A percentile compares a stretch with the other conserved stretches of the same genome.
Conservation (phyloP, 1,140 invertebrate genomes). For the Daktulosphaira vitifoliae region DNA sequence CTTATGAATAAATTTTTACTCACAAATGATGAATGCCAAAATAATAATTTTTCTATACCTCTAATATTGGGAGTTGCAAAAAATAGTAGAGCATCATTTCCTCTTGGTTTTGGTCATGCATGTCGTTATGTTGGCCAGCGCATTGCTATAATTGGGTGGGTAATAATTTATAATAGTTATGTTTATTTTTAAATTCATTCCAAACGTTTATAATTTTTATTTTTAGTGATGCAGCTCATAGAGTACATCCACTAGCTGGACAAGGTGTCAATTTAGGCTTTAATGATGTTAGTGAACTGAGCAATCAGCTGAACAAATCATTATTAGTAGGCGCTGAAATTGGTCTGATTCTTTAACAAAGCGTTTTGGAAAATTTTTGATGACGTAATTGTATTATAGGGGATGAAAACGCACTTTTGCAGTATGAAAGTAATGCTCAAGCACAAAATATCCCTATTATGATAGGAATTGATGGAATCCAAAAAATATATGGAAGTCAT, state of each 20-base stretch:
- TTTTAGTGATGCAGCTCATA: conserved; percentile 85
- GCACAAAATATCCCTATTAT: conserved; percentile 80
- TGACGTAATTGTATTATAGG: conserved; percentile 44
- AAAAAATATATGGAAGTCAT: conserved; percentile 63
- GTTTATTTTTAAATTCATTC: not conserved
- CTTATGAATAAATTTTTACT: conserved; percentile 7
- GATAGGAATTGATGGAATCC: conserved; percentile 75
- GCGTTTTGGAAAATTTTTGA: not conserved
- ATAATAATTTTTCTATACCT: conserved; percentile 55
- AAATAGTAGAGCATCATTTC: conserved; percentile 75
- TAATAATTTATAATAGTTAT: conserved; percentile 36
- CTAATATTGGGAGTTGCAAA: conserved; percentile 55
- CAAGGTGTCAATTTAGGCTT: conserved; percentile 97
- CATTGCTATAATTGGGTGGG: conserved; percentile 73
- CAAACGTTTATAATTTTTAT: conserved; percentile 10
- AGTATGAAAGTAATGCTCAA: conserved; percentile 80
- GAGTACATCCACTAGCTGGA: conserved; percentile 92
- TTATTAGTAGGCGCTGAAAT: conserved; percentile 63
- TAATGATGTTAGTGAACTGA: conserved; percentile 73
- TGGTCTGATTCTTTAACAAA: conserved; percentile 46
- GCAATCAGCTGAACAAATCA: conserved; percentile 58
- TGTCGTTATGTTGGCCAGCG: conserved; percentile 67
- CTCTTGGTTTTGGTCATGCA: conserved; percentile 82
- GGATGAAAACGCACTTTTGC: conserved; percentile 56
- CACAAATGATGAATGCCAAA: conserved; percentile 3